Evolutionary conservation across 2,888 invertebrate species (phyloP), one percentile per base, ranked within the genome.

Genomic region (Drosophila siamana): DNA sequence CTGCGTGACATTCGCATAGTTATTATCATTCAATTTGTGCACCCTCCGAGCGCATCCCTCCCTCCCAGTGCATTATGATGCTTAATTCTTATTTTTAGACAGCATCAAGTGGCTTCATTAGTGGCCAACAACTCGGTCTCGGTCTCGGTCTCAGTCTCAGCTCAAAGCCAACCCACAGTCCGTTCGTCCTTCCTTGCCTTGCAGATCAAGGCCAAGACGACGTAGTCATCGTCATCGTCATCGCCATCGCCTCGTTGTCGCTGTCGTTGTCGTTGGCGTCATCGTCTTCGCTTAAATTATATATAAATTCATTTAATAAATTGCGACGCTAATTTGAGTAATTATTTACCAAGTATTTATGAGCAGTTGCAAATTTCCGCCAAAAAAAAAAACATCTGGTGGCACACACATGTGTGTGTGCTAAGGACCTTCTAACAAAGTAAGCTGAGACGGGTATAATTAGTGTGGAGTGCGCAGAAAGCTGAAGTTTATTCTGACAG

Each of bases 271-370:
- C 33, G 33, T 33, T 33, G 28, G 7, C 33, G 15, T 40, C 15
- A 16, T 15, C 15, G 4, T 30, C 28, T 28, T 22, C 43, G 55
- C 61, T 69, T 56, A 52, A 69, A 72, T 74, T 67, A 74, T 63
- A 65, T 60, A 63, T 33, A 80, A 80, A 88, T 84, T 86, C 73
- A 88, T 88, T 84, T 72, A 61, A 76, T 74, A 75, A 84, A 86
- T 78, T 84, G 78, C 85, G 71, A 72, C 78, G 67, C 70, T 78
- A 86, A 84, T 88, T 88, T 84, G 48, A 55, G 66, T 86, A 88
- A 83, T 88, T 80, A 83, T 83, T 86, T 86, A 74, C 16, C 67
- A 63, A 51, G 73, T 80, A 69, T 83, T 83, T 86, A 80, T 69
- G 71, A 70, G 70, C 68, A 65, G 54, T 60, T 64, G 69, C 86